A percentile compares a stretch with the other conserved stretches of the same genome.
Conservation (phyloP, 2,888 invertebrate genomes). For the Coelopa pilipes region DNA sequence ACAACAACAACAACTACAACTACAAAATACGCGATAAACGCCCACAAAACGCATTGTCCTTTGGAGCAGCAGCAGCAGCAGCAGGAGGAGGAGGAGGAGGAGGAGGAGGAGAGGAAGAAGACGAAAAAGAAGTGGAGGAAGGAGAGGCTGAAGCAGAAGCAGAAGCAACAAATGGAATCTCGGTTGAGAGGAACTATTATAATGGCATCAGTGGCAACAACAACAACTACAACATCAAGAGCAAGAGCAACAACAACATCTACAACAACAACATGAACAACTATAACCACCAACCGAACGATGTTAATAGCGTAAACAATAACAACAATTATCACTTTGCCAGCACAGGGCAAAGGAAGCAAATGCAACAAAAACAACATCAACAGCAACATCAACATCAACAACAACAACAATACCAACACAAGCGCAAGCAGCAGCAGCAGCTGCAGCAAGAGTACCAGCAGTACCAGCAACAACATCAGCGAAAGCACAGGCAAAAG, state of each 20-base stretch:
- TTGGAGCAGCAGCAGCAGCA: constrained; percentile 40
- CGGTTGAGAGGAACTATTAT: neutral
- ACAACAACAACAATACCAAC: constrained; percentile 19
- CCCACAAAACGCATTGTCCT: constrained; percentile 29
- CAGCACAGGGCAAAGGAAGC: constrained; percentile 29
- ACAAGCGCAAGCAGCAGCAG: constrained; percentile 11
- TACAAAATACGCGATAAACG: constrained; percentile 34
- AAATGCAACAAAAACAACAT: constrained; percentile 33
- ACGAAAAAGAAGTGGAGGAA: too few species aligned
- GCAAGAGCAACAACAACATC: constrained; percentile 32
- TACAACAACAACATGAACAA: constrained; percentile 17
- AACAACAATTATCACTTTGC: neutral
- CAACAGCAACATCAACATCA: constrained; percentile 16
- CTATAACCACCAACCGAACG: constrained; percentile 32
- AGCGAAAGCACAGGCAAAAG: constrained; percentile 15
- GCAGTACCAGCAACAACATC: constrained; percentile 22
- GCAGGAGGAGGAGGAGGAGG: neutral
- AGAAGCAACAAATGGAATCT: too few species aligned
- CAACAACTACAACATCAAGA: constrained; percentile 43
- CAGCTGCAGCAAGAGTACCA: constrained; percentile 17
- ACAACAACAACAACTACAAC: constrained; percentile 38
- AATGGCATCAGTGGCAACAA: constrained; percentile 39
- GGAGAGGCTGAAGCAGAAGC: too few species aligned
- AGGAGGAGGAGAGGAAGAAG: too few species aligned
- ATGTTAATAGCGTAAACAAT: constrained; percentile 28